phyloP scores from a whole-genome alignment of 1,140 invertebrate genomes.

The Drosophila lowei region DNA sequence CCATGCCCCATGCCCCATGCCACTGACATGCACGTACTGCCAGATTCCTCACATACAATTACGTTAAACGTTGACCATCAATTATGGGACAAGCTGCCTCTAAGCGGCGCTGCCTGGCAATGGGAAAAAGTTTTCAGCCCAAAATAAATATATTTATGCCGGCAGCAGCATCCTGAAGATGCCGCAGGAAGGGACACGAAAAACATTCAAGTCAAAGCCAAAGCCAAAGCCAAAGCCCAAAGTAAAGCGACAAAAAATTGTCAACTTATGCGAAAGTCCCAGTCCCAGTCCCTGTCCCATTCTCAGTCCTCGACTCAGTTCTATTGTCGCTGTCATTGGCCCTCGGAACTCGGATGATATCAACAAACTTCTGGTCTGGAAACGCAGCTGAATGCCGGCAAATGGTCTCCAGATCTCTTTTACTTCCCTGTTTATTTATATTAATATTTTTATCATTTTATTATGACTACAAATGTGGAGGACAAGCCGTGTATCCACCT shows the following conservation, averaged over 20 bases:
- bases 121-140: slow-evolving; percentile 66
- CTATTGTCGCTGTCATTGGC: not conserved
- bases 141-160: slow-evolving; percentile 59
- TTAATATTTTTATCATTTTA: slow-evolving; percentile 81
- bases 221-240: slow-evolving; percentile 18
- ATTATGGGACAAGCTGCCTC: slow-evolving; percentile 57
- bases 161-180: not conserved
- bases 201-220: not conserved
- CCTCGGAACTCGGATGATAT: slow-evolving; percentile 54
- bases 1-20: slow-evolving; percentile 48
- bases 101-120: slow-evolving; percentile 54
- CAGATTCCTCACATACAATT: slow-evolving; percentile 68
- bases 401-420: slow-evolving; percentile 67
- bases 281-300: not conserved
- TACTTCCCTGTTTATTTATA: slow-evolving; percentile 70
- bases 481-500: slow-evolving; percentile 39
- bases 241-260: slow-evolving; percentile 51
- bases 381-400: slow-evolving; percentile 39
- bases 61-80: slow-evolving; percentile 78
- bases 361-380: slow-evolving; percentile 52
- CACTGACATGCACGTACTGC: slow-evolving; percentile 22
- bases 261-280: slow-evolving; percentile 60
- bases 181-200: not conserved
- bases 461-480: slow-evolving; percentile 55
- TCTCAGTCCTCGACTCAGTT: slow-evolving; percentile 3